A percentile compares a stretch with the other conserved stretches of the same genome.
Conservation (phyloP, 2,797 vertebrate genomes). For the Pseudomugil tenellus region DNA sequence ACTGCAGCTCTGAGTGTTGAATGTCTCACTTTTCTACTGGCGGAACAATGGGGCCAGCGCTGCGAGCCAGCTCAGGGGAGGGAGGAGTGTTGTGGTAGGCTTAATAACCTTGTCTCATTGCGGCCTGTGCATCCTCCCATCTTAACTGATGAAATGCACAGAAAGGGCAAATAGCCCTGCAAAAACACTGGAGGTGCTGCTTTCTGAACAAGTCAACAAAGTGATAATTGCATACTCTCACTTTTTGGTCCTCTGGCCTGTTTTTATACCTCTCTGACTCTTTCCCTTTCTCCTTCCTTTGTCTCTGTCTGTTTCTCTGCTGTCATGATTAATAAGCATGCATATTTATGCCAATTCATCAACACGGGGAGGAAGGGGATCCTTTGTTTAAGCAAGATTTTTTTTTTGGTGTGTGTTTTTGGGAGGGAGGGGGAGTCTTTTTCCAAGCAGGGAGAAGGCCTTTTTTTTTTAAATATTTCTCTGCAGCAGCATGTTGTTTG, state of each 20-base stretch:
- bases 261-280: slow-evolving; percentile 42
- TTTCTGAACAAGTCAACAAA: slow-evolving; percentile 63
- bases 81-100: slow-evolving; percentile 72
- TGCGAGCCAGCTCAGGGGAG: slow-evolving; percentile 62
- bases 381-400: slow-evolving; percentile 73
- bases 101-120: slow-evolving; percentile 74
- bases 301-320: slow-evolving; percentile 53
- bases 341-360: slow-evolving; percentile 75
- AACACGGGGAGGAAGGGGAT: slow-evolving; percentile 40
- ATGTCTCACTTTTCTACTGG: slow-evolving; percentile 73
- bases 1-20: slow-evolving; percentile 63
- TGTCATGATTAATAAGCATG: slow-evolving; percentile 73
- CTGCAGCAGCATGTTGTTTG: slow-evolving; percentile 77
- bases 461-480: slow-evolving; percentile 49
- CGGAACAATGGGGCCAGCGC: slow-evolving; percentile 69
- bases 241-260: slow-evolving; percentile 46
- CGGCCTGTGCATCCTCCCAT: slow-evolving; percentile 64
- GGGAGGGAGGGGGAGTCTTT: slow-evolving; percentile 54
- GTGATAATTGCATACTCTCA: slow-evolving; percentile 71
- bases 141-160: slow-evolving; percentile 77
- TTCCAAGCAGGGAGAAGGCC: slow-evolving; percentile 67
- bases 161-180: slow-evolving; percentile 71
- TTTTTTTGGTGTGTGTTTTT: slow-evolving; percentile 42
- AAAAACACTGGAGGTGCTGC: slow-evolving; percentile 71
- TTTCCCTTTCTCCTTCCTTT: slow-evolving; percentile 27